Evolutionary conservation across 2,888 invertebrate species (phyloP).

Genomic region (Smittia aterrima): DNA sequence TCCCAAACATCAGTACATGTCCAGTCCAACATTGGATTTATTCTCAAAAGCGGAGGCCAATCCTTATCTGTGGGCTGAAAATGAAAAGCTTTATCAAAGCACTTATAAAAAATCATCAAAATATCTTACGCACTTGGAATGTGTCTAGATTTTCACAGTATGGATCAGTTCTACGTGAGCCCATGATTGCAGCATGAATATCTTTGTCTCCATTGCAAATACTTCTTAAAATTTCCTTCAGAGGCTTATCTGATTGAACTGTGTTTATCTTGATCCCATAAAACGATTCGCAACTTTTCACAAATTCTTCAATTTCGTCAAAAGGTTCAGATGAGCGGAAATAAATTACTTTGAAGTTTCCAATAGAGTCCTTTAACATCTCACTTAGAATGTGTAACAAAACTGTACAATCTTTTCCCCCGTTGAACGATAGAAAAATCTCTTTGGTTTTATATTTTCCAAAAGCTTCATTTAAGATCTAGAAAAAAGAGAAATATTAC

Average conservation of each 20-base stretch:
- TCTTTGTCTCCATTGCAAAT: conserved; percentile 60
- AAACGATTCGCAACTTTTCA: conserved; percentile 64
- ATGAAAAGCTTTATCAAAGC: conserved; percentile 42
- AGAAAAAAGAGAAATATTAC: conserved; percentile 46
- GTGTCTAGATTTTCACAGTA: conserved; percentile 64
- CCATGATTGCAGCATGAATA: conserved; percentile 87
- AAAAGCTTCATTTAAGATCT: conserved; percentile 65
- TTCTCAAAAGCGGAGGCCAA: conserved; percentile 89
- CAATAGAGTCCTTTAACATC: conserved; percentile 51
- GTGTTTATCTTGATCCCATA: conserved; percentile 73
- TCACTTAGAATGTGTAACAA: conserved; percentile 67
- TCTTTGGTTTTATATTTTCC: conserved; percentile 66
- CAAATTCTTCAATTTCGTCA: conserved; percentile 81
- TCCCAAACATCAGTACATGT: conserved; percentile 88
- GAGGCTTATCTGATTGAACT: conserved; percentile 64
- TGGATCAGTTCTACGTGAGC: conserved; percentile 86
- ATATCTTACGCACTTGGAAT: conserved; percentile 64
- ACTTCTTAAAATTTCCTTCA: conserved; percentile 68
- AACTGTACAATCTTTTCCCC: conserved; percentile 97
- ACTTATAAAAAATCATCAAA: too few species aligned
- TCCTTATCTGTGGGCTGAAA: conserved; percentile 75
- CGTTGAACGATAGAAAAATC: conserved; percentile 91
- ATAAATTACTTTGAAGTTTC: conserved; percentile 69
- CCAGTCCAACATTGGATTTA: conserved; percentile 92
- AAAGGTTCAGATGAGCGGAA: conserved; percentile 79